These are phyloP conservation scores for Micropoecilia bifurca DNA, from an alignment of 2,797 vertebrate genomes.

Conservation along the genomic window DNA sequence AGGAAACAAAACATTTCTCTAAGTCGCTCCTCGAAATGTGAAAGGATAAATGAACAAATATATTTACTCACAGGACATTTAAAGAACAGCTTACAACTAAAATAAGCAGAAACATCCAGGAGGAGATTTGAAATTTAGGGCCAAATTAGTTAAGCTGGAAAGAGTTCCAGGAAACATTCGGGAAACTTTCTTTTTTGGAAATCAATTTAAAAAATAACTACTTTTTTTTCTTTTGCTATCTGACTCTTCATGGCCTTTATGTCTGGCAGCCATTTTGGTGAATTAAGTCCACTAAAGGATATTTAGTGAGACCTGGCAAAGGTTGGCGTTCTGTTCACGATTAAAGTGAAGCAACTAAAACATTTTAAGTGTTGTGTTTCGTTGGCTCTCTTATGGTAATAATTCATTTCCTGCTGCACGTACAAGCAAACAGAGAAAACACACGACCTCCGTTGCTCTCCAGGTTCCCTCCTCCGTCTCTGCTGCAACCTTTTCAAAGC, in stretches of 20 bases:
- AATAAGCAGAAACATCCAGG: no score
- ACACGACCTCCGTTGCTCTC: no score
- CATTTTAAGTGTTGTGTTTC: neutral
- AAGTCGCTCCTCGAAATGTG: neutral
- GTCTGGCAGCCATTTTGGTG: neutral
- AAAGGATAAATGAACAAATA: neutral
- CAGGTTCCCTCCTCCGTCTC: conserved; percentile 15
- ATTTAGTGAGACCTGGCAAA: neutral
- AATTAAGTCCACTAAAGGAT: neutral
- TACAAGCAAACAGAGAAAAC: neutral
- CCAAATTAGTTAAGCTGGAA: no score
- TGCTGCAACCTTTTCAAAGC: conserved; percentile 49
- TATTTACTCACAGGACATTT: no score
- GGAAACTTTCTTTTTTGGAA: neutral
- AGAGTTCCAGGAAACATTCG: neutral
- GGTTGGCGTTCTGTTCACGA: neutral
- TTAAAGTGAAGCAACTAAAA: neutral
- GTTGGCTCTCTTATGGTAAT: neutral
- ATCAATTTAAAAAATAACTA: neutral
- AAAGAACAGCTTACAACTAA: no score
- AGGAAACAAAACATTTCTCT: neutral
- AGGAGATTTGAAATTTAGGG: neutral
- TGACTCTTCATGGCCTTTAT: no score
- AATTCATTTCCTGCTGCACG: neutral
- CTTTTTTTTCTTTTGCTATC: no score